Conservation (phyloP, 1,140 invertebrate genomes). For the Leptinotarsa defecta region DNA sequence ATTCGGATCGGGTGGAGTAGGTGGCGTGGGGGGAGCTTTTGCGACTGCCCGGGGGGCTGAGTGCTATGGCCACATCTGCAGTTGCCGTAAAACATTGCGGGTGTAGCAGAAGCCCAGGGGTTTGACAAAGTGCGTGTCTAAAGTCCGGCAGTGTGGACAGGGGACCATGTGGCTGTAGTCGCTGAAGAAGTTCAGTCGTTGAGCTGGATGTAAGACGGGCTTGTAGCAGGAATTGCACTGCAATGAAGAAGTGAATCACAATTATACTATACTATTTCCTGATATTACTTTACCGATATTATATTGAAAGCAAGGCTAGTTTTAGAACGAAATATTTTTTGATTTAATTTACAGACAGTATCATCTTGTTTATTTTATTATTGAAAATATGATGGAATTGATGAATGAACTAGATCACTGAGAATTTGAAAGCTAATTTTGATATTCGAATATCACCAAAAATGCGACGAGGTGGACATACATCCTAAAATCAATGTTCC, state of each 20-base stretch:
- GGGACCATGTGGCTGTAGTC: slow-evolving; percentile 91
- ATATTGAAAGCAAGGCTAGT: no score
- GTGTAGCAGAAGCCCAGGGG: slow-evolving; percentile 80
- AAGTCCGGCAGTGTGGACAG: slow-evolving; percentile 87
- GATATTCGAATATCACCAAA: no score
- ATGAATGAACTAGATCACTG: no score
- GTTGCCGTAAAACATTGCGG: slow-evolving; percentile 69
- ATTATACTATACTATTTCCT: not conserved
- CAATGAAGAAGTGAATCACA: slow-evolving; percentile 48
- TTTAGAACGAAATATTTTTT: no score
- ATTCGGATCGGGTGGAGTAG: slow-evolving; percentile 40
- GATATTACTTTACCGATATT: not conserved
- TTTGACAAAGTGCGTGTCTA: slow-evolving; percentile 95
- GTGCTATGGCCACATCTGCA: slow-evolving; percentile 84
- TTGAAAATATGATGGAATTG: no score
- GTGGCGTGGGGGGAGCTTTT: slow-evolving; percentile 63
- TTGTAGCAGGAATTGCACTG: slow-evolving; percentile 91
- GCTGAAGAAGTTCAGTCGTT: slow-evolving; percentile 89
- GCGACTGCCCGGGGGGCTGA: slow-evolving; percentile 51
- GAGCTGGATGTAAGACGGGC: slow-evolving; percentile 81
- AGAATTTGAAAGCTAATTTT: no score
- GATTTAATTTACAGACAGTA: no score
- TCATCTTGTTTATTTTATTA: no score
- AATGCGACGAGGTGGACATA: no score
- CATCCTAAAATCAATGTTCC: no score